Evolutionary conservation across 2,797 vertebrate species (phyloP).

Genomic region (Toxotes lorentzi): DNA sequence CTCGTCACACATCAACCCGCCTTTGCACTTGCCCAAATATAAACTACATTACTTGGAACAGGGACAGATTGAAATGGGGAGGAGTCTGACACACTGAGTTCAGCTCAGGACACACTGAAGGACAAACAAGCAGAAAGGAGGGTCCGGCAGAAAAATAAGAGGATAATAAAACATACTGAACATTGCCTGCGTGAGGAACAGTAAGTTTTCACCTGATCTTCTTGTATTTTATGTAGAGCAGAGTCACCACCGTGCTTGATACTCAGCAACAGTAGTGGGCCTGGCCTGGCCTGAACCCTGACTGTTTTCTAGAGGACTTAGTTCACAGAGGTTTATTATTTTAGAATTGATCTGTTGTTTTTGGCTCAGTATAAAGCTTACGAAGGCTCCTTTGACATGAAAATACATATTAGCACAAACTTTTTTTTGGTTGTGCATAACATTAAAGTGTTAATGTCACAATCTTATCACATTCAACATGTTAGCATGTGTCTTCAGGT

Average conservation of each 20-base stretch:
- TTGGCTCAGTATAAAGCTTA: background rate
- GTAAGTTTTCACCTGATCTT: slow-evolving; percentile 64
- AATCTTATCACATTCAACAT: background rate
- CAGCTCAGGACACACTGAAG: slow-evolving; percentile 83
- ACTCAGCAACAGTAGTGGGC: slow-evolving; percentile 23
- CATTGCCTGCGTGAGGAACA: slow-evolving; percentile 15
- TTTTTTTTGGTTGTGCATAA: background rate
- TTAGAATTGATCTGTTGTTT: background rate
- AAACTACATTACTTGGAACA: slow-evolving; percentile 81
- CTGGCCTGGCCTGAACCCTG: background rate
- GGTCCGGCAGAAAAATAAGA: slow-evolving; percentile 9
- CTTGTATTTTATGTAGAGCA: background rate
- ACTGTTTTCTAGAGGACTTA: background rate
- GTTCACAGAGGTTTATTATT: background rate
- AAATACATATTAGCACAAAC: background rate
- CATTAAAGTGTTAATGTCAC: background rate
- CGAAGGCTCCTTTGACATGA: background rate
- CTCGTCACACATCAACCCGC: slow-evolving; percentile 44
- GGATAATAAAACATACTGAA: slow-evolving; percentile 15
- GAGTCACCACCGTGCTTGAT: background rate
- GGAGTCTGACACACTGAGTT: slow-evolving; percentile 73
- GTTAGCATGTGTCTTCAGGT: background rate
- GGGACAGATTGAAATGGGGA: slow-evolving; percentile 72
- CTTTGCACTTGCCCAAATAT: slow-evolving; percentile 84
- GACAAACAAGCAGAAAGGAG: slow-evolving; percentile 76